Percentiles rank a stretch among this genome's conserved stretches.
Evolutionary conservation across 2,113 vertebrate genomes (phyloP).

Genomic region (Vimba vimba): DNA sequence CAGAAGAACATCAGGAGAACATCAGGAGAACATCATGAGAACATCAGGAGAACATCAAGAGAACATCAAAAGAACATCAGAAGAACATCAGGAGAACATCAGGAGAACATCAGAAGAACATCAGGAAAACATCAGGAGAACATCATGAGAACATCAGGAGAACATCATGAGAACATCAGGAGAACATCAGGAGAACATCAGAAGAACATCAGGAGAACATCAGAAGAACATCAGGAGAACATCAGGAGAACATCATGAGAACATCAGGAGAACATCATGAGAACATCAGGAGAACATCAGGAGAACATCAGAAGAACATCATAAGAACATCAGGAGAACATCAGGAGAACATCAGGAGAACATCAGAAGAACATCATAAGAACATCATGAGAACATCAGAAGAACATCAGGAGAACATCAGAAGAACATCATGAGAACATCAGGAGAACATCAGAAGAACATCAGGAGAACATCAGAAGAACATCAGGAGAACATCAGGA

Average conservation of each 20-base stretch:
- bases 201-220: neutral
- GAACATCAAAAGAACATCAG: neutral
- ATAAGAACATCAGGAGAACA: neutral
- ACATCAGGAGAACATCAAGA: neutral
- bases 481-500: neutral
- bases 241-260: neutral
- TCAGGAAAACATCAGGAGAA: fast-evolving
- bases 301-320: neutral
- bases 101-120: neutral
- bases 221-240: neutral
- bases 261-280: neutral
- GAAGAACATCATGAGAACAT: neutral
- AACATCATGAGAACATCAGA: neutral
- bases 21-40: neutral
- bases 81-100: too few species aligned
- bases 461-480: neutral
- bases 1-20: fast-evolving
- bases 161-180: neutral
- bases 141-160: fast-evolving
- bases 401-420: neutral
- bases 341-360: too few species aligned
- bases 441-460: neutral
- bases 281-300: neutral
- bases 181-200: neutral
- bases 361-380: neutral